Conservation (phyloP, 23 tunicate genomes). For the Clavelina lepadiformis region DNA sequence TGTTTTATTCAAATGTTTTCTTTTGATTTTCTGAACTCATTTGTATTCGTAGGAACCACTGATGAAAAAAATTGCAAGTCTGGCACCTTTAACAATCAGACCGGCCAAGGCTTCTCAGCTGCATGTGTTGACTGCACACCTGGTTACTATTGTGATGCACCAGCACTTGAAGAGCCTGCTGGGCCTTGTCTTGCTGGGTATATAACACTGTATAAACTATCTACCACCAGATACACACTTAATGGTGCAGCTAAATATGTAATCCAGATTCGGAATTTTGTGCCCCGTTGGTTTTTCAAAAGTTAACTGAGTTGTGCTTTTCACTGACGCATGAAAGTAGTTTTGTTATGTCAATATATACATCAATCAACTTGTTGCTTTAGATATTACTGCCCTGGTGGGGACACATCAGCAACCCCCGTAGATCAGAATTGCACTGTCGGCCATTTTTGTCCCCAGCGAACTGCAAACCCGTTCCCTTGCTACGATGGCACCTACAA, state of each 20-base stretch:
- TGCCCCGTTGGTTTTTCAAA: no score
- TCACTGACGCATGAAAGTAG: no score
- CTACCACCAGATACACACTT: no score
- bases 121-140: conserved; percentile 78
- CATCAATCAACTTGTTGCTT: conserved; percentile 4
- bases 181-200: conserved; percentile 66
- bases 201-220: conserved; percentile 2
- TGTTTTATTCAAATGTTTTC: no score
- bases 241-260: no score
- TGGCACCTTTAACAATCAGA: conserved; percentile 80
- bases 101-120: conserved; percentile 33
- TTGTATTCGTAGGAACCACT: conserved; percentile 25
- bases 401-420: conserved; percentile 16
- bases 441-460: conserved; percentile 70
- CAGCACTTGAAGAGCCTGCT: conserved; percentile 35
- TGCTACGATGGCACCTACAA: conserved; percentile 69
- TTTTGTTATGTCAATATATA: no score
- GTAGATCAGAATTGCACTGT: conserved; percentile 47
- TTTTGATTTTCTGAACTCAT: no score
- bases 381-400: conserved; percentile 80
- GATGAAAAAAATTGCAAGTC: conserved; percentile 26
- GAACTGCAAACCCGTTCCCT: conserved; percentile 44
- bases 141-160: conserved; percentile 78
- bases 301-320: no score
- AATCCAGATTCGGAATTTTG: no score